A percentile compares a stretch with the other conserved stretches of the same genome.
phyloP scores from a whole-genome alignment of 2,888 invertebrate genomes.

The Andrena hattorfiana region DNA sequence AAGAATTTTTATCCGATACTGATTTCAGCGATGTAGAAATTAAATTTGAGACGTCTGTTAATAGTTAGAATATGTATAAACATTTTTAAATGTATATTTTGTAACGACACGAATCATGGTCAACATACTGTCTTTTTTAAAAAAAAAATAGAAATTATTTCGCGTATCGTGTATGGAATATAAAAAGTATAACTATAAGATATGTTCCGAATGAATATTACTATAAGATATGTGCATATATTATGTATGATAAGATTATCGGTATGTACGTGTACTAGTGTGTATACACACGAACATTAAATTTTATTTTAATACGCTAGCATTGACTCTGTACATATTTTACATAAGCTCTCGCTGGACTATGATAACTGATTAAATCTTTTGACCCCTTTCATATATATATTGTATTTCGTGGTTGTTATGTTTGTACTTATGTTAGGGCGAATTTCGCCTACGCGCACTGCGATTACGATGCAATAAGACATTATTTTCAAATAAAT shows the following conservation, averaged over 20 bases:
- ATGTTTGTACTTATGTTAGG: neutral
- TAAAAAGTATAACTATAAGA: constrained; percentile 1
- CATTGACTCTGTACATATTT: constrained; percentile 33
- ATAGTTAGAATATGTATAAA: constrained; percentile 7
- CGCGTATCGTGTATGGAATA: neutral
- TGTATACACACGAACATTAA: neutral
- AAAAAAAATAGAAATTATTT: neutral
- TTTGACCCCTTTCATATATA: neutral
- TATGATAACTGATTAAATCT: neutral
- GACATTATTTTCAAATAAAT: constrained; percentile 10
- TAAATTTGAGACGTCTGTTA: constrained; percentile 39
- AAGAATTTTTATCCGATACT: neutral
- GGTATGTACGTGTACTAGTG: neutral
- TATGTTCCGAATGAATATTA: neutral
- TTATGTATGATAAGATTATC: constrained; percentile 6
- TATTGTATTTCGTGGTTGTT: neutral
- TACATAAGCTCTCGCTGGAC: constrained; percentile 3
- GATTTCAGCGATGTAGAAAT: constrained; percentile 37
- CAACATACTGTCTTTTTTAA: neutral
- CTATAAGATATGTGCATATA: constrained; percentile 8
- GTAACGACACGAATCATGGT: neutral
- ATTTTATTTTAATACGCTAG: constrained; percentile 9
- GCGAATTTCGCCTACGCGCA: neutral
- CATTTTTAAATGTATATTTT: neutral
- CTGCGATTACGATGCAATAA: constrained; percentile 3